phyloP scores from a whole-genome alignment of 2,888 invertebrate species.

The Cancer borealis region DNA sequence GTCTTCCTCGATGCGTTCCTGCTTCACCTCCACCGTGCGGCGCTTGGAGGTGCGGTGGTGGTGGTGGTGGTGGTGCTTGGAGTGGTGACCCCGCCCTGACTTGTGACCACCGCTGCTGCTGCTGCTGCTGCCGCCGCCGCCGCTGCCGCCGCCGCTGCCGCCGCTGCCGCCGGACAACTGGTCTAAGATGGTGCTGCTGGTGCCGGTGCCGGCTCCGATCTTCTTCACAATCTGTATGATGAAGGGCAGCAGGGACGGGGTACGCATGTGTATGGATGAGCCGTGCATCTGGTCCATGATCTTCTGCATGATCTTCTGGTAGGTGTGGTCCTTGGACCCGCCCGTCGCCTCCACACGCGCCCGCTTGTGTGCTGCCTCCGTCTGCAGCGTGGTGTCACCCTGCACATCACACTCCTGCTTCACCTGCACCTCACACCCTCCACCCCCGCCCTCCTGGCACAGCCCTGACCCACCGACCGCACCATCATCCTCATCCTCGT shows the following conservation, averaged over 20 bases:
- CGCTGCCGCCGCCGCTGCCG: neutral
- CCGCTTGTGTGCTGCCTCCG: constrained; percentile 58
- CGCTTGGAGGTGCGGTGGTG: constrained; percentile 57
- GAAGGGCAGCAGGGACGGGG: constrained; percentile 64
- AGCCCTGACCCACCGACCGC: neutral
- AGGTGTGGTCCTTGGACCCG: constrained; percentile 65
- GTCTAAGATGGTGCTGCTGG: neutral
- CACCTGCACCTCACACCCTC: neutral
- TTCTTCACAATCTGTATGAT: constrained; percentile 70
- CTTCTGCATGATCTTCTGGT: constrained; percentile 71
- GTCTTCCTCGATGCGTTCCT: constrained; percentile 62
- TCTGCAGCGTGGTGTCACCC: constrained; percentile 12
- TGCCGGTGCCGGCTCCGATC: constrained; percentile 58
- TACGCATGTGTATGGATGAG: constrained; percentile 61
- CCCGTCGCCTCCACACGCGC: constrained; percentile 62
- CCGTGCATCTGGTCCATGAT: constrained; percentile 70
- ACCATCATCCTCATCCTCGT: neutral
- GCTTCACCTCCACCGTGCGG: constrained; percentile 59
- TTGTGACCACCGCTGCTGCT: neutral
- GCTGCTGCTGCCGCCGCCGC: too few relatives aligned
- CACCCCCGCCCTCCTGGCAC: neutral
- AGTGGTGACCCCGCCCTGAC: constrained; percentile 26
- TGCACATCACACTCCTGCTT: constrained; percentile 58
- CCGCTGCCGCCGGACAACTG: neutral
- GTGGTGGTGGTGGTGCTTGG: constrained; percentile 44